Conservation (phyloP, 1,140 invertebrate species). For the Cydia splendana region DNA sequence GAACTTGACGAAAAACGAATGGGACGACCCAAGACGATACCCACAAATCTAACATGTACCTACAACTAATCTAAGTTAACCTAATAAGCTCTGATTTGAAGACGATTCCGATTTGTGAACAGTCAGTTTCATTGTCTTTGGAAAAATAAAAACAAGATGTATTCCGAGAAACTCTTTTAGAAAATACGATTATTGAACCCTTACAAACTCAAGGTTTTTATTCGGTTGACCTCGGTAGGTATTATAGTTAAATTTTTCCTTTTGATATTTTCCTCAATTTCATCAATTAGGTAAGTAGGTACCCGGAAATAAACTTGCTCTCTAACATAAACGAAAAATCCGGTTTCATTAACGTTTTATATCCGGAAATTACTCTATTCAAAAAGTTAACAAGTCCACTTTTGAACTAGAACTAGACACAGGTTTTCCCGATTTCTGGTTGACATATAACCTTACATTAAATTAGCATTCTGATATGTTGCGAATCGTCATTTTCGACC, state of each 20-base stretch:
- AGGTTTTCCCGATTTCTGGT: constrained; percentile 3
- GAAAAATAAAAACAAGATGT: too few relatives aligned
- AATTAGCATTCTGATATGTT: not conserved
- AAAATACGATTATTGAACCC: too few relatives aligned
- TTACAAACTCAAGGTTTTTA: not conserved
- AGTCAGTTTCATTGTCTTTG: too few relatives aligned
- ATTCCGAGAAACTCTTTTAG: too few relatives aligned
- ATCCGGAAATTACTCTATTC: not conserved
- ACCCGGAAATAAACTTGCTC: not conserved
- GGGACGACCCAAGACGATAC: too few relatives aligned
- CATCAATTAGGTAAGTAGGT: not conserved
- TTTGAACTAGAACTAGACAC: not conserved
- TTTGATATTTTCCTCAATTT: not conserved
- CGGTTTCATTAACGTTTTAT: not conserved
- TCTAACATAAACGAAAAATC: not conserved
- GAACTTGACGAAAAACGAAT: too few relatives aligned
- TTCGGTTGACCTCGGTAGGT: not conserved
- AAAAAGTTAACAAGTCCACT: constrained; percentile 1
- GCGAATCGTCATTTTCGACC: constrained; percentile 14
- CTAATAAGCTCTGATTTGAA: too few relatives aligned
- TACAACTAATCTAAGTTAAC: too few relatives aligned
- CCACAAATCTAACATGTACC: too few relatives aligned
- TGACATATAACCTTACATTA: constrained; percentile 3
- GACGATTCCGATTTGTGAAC: too few relatives aligned
- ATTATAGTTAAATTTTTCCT: not conserved